Base-by-base conservation (phyloP, 2,113 vertebrate genomes). In the Condylura cristata region DNA sequence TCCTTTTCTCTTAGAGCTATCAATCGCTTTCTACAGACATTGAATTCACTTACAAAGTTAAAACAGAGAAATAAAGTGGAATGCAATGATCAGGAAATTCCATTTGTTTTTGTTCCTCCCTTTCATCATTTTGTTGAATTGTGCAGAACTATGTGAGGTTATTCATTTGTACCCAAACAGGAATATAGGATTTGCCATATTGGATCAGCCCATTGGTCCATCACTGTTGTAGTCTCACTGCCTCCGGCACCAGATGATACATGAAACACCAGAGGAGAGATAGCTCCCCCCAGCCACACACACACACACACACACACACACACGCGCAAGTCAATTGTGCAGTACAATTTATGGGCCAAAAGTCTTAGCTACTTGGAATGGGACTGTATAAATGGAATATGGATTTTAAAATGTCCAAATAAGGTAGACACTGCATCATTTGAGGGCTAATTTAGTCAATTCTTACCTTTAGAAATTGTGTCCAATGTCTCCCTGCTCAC, bases 1-100 rank as follows among this genome's bases (percentile, higher is more conserved):
- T 94, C 79, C 22, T 92, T 96, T 89, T 95, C 85, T 91, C 66
- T 85, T 82, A 90, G 28, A 93, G 84, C 84, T 78, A 95, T 97
- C 96, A 96, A 90, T 96, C 70, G 89, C 89, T 39, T 95, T 96
- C 72, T 86, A 94, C 93, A 97, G 96, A 96, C 93, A 97, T 89
- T 97, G 89, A 97, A 97, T 97, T 97, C 94, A 97, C 95, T 97
- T 97, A 97, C 68, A 88, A 96, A 96, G 89, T 97, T 97, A 97
- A 96, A 96, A 96, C 76, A 96, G 93, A 89, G 95, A 91, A 97
- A 97, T 96, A 97, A 96, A 97, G 88, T 96, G 91, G 63, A 96
- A 97, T 95, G 95, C 93, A 97, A 95, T 97, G 95, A 97, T 95
- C 84, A 91, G 95, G 93, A 97, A 97, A 97, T 97, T 96, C 84